Evolutionary conservation across 2,888 invertebrate genomes (phyloP).

Genomic region (Kuschelorhynchus macadamiae): DNA sequence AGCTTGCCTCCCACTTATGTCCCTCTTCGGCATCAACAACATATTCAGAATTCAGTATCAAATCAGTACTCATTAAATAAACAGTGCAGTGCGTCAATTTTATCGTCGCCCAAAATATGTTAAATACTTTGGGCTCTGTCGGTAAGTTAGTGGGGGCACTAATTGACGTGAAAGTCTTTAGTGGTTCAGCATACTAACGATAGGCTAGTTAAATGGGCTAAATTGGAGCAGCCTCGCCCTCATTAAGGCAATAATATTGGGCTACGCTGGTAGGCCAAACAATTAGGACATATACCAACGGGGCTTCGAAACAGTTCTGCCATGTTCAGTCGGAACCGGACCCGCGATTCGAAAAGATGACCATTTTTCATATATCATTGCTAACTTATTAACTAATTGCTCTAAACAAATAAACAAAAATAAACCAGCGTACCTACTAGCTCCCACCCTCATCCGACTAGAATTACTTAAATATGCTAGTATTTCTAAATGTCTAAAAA

Average conservation of each 20-base stretch:
- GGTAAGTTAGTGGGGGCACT: slow-evolving; percentile 65
- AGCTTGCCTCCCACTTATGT: slow-evolving; percentile 65
- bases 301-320: slow-evolving; percentile 31
- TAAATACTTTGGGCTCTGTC: slow-evolving; percentile 68
- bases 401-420: no score
- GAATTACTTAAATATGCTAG: no score
- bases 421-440: no score
- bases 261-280: slow-evolving; percentile 68
- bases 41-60: slow-evolving; percentile 70
- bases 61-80: slow-evolving; percentile 71
- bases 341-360: slow-evolving; percentile 37
- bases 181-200: slow-evolving; percentile 68
- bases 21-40: slow-evolving; percentile 64
- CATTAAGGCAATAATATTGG: slow-evolving; percentile 68
- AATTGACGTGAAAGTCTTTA: slow-evolving; percentile 70
- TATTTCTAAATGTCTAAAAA: no score
- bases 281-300: slow-evolving; percentile 65
- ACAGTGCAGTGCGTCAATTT: slow-evolving; percentile 68
- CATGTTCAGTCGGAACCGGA: slow-evolving; percentile 36
- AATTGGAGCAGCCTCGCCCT: slow-evolving; percentile 70
- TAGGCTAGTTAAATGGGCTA: slow-evolving; percentile 70
- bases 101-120: slow-evolving; percentile 59
- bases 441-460: no score
- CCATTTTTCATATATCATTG: slow-evolving; percentile 10
- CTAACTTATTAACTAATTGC: neutral